phyloP scores from a whole-genome alignment of 1,140 invertebrate genomes.

The Rhagoletis zephyria region DNA sequence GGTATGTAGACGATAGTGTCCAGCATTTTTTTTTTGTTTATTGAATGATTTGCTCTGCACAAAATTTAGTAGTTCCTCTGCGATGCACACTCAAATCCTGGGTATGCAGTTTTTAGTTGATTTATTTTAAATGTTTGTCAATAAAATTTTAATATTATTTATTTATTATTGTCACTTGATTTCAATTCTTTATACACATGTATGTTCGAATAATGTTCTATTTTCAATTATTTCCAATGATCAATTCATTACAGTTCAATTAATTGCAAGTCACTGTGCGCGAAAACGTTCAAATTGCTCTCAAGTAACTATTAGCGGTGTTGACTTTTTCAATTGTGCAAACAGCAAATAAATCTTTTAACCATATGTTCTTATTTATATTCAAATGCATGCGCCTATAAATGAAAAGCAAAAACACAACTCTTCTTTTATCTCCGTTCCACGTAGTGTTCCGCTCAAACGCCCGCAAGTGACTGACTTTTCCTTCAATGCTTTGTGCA shows the following conservation, averaged over 20 bases:
- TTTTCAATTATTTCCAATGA: not conserved
- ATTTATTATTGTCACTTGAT: conserved; percentile 1
- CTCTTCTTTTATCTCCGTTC: not conserved
- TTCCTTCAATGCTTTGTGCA: not conserved
- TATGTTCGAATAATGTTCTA: too few species aligned
- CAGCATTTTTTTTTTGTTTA: conserved; percentile 64
- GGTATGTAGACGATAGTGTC: conserved; percentile 69
- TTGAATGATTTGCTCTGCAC: not conserved
- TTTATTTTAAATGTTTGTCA: not conserved
- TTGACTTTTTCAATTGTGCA: too few species aligned
- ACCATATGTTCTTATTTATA: not conserved
- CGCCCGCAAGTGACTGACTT: not conserved
- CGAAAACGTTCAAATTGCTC: too few species aligned
- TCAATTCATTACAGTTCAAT: not conserved
- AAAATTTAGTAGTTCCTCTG: not conserved
- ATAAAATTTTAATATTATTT: not conserved
- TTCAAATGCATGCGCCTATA: not conserved
- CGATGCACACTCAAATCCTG: too few species aligned
- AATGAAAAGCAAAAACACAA: too few species aligned
- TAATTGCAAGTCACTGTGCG: too few species aligned
- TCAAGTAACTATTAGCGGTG: too few species aligned
- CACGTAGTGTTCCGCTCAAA: not conserved
- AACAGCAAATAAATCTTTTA: not conserved
- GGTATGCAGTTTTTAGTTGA: too few species aligned
- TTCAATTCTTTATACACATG: not conserved